These are phyloP conservation scores for Aplodontia rufa DNA, from an alignment of 2,113 vertebrate species.

Conservation along the genomic window DNA sequence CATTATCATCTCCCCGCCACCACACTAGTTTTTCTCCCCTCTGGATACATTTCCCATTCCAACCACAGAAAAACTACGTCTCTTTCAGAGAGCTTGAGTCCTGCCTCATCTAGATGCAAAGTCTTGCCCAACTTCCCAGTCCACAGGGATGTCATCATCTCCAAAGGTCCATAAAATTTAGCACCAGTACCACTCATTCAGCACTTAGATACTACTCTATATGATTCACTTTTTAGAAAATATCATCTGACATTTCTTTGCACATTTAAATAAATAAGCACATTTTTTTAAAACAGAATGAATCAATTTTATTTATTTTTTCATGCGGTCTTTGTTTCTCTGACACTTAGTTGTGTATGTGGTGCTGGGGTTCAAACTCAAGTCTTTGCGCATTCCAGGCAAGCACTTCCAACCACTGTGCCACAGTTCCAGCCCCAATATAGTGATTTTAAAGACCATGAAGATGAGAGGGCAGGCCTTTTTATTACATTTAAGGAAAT, in stretches of 20 bases:
- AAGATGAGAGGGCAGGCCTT: no score
- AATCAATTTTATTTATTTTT: no score
- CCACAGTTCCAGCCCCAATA: no score
- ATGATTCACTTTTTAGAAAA: conserved; percentile 16
- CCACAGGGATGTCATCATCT: not conserved
- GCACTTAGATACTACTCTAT: not conserved
- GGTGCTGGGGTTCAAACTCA: no score
- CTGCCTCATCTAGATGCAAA: not conserved
- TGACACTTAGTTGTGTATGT: no score
- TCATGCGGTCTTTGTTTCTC: no score
- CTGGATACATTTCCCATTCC: not conserved
- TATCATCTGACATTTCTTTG: not conserved
- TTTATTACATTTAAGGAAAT: no score
- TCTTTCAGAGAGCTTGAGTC: not conserved
- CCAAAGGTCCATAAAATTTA: not conserved
- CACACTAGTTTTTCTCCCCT: not conserved
- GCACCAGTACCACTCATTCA: not conserved
- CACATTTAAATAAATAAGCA: not conserved
- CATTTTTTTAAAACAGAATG: no score
- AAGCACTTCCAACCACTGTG: no score
- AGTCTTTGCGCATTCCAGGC: no score
- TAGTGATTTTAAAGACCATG: no score
- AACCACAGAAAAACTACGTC: not conserved
- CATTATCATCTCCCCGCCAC: not conserved
- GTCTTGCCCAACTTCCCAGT: not conserved